Evolutionary conservation across 2,797 vertebrate species (phyloP).

Genomic region (Cercopithecus petaurista): DNA sequence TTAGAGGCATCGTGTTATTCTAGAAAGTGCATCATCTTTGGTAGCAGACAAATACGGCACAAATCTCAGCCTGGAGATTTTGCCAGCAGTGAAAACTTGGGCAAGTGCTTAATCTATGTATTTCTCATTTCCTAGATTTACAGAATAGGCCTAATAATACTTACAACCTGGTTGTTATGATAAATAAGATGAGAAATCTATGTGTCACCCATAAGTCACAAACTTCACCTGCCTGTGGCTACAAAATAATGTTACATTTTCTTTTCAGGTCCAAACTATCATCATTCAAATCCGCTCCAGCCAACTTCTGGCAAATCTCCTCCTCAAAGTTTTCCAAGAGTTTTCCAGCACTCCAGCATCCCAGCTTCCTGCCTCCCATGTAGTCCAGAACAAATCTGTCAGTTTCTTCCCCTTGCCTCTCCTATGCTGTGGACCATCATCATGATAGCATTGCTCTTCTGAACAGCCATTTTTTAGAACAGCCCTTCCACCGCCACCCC

Average conservation of each 20-base stretch:
- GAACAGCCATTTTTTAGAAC: neutral
- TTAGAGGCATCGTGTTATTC: neutral
- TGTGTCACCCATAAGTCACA: neutral
- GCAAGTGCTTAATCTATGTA: neutral
- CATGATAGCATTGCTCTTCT: neutral
- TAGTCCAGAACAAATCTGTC: neutral
- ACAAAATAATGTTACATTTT: neutral
- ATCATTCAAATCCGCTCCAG: neutral
- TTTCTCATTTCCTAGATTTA: neutral
- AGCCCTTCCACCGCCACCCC: fast-evolving
- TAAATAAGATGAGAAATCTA: neutral
- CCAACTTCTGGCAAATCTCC: neutral
- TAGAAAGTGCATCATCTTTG: neutral
- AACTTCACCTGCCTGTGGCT: neutral
- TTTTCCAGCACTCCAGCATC: neutral
- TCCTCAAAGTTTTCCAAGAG: neutral
- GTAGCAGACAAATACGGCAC: neutral
- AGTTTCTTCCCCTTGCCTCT: neutral
- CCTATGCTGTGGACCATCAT: neutral
- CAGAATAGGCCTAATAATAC: neutral
- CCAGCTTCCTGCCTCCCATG: neutral
- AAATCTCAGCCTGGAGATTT: neutral
- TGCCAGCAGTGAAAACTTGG: neutral
- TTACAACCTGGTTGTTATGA: neutral
- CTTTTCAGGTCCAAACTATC: neutral